Conservation (phyloP, 2,888 invertebrate genomes). For the Halocaridina rubra region DNA sequence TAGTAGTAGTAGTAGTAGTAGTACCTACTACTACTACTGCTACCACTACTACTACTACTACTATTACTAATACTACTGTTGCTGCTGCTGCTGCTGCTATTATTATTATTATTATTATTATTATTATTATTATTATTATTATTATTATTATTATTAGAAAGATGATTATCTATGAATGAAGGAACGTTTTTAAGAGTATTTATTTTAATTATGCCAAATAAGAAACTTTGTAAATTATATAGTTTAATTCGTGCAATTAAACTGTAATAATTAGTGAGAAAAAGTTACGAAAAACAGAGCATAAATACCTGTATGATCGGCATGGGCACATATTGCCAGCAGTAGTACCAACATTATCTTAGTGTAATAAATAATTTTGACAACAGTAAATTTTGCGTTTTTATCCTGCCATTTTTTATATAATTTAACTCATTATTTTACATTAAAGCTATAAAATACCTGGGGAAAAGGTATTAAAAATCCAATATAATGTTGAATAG, state of each 20-base stretch:
- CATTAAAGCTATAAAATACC: background rate
- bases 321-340: constrained; percentile 41
- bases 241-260: background rate
- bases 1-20: too few species aligned
- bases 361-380: constrained; percentile 41
- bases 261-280: background rate
- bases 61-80: too few species aligned
- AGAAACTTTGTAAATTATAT: background rate
- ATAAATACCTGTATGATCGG: constrained; percentile 46
- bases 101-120: too few species aligned
- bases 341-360: constrained; percentile 27
- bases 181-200: background rate
- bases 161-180: background rate
- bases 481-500: background rate
- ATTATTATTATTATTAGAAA: too few species aligned
- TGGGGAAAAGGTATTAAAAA: background rate
- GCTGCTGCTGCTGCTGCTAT: too few species aligned
- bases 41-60: too few species aligned
- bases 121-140: too few species aligned
- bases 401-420: background rate
- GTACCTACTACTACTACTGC: too few species aligned
- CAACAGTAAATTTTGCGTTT: constrained; percentile 34
- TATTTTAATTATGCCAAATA: background rate
- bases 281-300: background rate
- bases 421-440: background rate